These are phyloP conservation scores for Triplophysa bombifrons DNA, from an alignment of 2,797 vertebrate species.

Conservation along the genomic window DNA sequence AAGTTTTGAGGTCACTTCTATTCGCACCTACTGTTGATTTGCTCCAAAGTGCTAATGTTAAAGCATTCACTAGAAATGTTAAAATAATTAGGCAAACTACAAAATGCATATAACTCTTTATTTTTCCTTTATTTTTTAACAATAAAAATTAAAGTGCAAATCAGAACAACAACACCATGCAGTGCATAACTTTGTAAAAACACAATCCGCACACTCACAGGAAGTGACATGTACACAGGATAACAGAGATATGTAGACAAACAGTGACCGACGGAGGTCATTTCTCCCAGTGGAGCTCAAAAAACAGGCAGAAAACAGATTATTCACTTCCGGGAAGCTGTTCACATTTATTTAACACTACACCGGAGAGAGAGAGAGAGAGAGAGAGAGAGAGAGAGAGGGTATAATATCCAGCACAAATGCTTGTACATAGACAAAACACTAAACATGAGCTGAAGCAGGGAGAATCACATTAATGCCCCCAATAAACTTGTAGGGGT, in stretches of 20 bases:
- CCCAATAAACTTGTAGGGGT: not conserved
- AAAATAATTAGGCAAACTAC: constrained; percentile 44
- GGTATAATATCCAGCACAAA: constrained; percentile 23
- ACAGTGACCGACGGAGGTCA: constrained; percentile 43
- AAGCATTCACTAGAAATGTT: not conserved
- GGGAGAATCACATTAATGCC: constrained; percentile 12
- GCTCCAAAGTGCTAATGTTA: not conserved
- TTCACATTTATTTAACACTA: constrained; percentile 45
- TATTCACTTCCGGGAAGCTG: not conserved
- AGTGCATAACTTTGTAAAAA: constrained; percentile 72
- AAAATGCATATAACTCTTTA: constrained; percentile 53
- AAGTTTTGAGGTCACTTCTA: not conserved
- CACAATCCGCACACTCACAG: constrained; percentile 58
- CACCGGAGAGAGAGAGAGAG: constrained; percentile 53
- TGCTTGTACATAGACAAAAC: constrained; percentile 51
- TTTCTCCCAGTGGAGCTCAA: constrained; percentile 11
- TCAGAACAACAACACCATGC: constrained; percentile 81
- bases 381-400: constrained; percentile 48
- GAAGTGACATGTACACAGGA: constrained; percentile 28
- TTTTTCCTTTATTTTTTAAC: constrained; percentile 51
- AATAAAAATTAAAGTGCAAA: constrained; percentile 86
- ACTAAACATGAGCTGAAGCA: constrained; percentile 27
- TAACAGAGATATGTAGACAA: constrained; percentile 42
- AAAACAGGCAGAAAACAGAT: constrained; percentile 11
- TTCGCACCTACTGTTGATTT: not conserved